Evolutionary conservation across 2,113 vertebrate species (phyloP).

Genomic region (Bos javanicus): DNA sequence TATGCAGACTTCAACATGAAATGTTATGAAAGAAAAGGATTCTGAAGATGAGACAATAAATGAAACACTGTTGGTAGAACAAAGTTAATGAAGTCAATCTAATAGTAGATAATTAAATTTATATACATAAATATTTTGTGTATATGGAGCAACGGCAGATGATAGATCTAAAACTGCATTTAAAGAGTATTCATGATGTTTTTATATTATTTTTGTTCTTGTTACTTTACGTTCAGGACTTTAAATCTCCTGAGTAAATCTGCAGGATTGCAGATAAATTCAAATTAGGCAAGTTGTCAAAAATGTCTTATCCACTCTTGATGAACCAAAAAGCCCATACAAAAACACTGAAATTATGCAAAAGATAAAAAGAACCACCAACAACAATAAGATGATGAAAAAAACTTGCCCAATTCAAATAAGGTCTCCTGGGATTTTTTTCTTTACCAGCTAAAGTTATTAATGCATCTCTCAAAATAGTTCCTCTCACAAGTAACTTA

Average conservation of each 20-base stretch:
- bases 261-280: background rate
- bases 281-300: background rate
- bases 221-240: background rate
- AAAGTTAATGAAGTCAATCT: conserved; percentile 39
- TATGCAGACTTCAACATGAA: conserved; percentile 26
- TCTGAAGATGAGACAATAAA: background rate
- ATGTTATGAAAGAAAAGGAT: conserved; percentile 13
- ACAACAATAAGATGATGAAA: background rate
- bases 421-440: background rate
- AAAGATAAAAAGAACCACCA: background rate
- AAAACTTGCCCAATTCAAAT: background rate
- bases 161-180: background rate
- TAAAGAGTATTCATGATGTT: background rate
- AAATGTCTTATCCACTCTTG: background rate
- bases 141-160: background rate
- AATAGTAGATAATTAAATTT: conserved; percentile 4
- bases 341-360: background rate
- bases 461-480: background rate
- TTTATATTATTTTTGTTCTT: background rate
- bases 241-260: background rate
- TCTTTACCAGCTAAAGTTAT: background rate
- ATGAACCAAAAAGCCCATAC: background rate
- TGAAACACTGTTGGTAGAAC: background rate
- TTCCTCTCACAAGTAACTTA: background rate
- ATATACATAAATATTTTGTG: conserved; percentile 17